Evolutionary conservation across 2,797 vertebrate species (phyloP), one percentile per base, ranked within the genome.

Genomic region (Sebastes minor): DNA sequence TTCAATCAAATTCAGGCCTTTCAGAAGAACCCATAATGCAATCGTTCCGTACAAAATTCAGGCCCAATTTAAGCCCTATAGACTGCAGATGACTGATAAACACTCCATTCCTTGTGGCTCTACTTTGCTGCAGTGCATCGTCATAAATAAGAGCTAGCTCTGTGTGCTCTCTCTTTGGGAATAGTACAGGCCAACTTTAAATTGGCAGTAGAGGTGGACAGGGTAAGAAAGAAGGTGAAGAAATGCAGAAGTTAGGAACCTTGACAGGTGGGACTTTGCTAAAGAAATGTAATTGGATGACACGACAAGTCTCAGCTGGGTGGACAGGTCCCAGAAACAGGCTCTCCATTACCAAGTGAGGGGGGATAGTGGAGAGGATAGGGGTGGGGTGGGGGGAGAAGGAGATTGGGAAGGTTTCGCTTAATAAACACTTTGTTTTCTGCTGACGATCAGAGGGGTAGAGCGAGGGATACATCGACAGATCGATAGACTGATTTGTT

Each of bases 351-450:
- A 86, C 49, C 38, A 68, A 80, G 81, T 61, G 65, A 73, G 64
- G 32, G 35, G 53, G 56, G 73, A 32, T 23, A 69, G 83, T 49
- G 53, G 56, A 79, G 67, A 3, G 11, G 33, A 60, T 30, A 64
- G 62, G 23, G 32, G 46, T 23, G 28, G 55, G 61, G 72, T 32
- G 53, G 61, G 53, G 55, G 62, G 2, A 42, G 81, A 66, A 59
- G 62, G 80, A 87, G 87, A 92, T 88, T 83, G 78, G 88, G 90
- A 95, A 91, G 91, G 89, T 94, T 95, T 94, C 86, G 91, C 93
- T 93, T 94, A 93, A 95, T 93, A 94, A 95, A 94, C 95, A 95
- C 94, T 95, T 95, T 91, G 94, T 95, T 95, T 95, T 94, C 87
- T 94, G 94, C 94, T 95, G 95, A 95, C 90, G 89, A 94, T 93